Conservation (phyloP, 2,797 vertebrate species). For the Chelonia mydas region DNA sequence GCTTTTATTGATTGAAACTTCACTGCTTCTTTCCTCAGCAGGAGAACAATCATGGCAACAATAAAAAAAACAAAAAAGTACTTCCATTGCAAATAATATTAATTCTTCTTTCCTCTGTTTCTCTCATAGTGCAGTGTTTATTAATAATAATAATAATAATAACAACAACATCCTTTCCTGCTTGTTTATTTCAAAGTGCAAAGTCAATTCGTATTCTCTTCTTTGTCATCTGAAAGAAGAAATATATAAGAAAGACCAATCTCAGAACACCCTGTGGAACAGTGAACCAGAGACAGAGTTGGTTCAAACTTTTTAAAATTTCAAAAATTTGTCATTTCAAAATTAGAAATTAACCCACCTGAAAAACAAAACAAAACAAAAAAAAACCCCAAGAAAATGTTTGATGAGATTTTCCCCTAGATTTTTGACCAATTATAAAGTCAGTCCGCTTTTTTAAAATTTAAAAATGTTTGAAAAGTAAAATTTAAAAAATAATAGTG, state of each 20-base stretch:
- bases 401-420: neutral
- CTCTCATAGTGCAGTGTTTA: slow-evolving; percentile 4
- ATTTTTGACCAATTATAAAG: neutral
- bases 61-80: neutral
- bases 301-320: neutral
- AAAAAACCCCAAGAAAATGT: neutral
- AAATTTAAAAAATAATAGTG: neutral
- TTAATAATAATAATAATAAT: neutral
- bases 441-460: neutral
- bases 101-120: neutral
- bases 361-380: neutral
- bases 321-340: neutral
- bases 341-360: neutral
- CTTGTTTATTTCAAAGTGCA: neutral
- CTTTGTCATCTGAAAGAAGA: slow-evolving; percentile 41
- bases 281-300: neutral
- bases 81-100: neutral
- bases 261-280: neutral
- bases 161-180: neutral
- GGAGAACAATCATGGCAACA: neutral
- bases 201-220: slow-evolving; percentile 13
- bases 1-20: slow-evolving; percentile 22
- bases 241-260: neutral
- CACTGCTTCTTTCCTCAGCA: slow-evolving; percentile 44
- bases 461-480: neutral